Evolutionary conservation across 92 coral and sea anemone genomes (phyloP), one percentile per base, ranked within the genome.

Genomic region (Plumapathes pennacea): DNA sequence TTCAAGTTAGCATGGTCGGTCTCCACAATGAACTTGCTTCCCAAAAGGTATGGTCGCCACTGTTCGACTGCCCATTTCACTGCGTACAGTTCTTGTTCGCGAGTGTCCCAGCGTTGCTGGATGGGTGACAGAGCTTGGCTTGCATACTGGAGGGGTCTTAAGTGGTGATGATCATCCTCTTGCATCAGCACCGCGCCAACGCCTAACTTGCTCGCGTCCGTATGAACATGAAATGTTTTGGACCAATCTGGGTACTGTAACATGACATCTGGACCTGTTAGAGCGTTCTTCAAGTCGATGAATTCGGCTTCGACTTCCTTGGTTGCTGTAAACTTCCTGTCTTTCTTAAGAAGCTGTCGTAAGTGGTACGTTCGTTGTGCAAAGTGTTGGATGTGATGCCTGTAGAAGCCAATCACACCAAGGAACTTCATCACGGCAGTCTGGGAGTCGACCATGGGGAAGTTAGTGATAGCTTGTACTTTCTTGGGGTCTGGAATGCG

Each of bases 101-200:
- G 30, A 5, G 67, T 41, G 36, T 24, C 32, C 29, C 3, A 60
- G n/a, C 54, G 1, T 26, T 41, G 51, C 55, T 57, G 57, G 24
- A 51, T 38, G 13, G 56, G 56, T n/a, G 60, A 31, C 18, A 60
- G 30, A 23, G 64, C 11, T 20, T 29, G 64, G 46, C 51, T 56
- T 1, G 46, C 43, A 32, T 19, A 33, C 49, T 56, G 64, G 20
- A 56, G 43, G 10, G 64, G 64, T 17, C 42, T 32, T n/a, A 52
- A 33, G 13, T 18, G 59, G 32, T 30, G 4, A 25, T 25, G 38
- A 55, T 56, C 34, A 15, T 70, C 49, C 68, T 27, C 40, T 39
- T 79, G 81, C 9, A 75, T 75, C 43, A 72, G 38, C 86, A 79
- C 57, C 8, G 86, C 74, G 26, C 81, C 81, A 46, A 73, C 69